Percentiles rank a stretch among this genome's conserved stretches.
These are phyloP conservation scores for Atlantisia rogersi DNA, from an alignment of 2,113 vertebrate species.

Conservation along the genomic window DNA sequence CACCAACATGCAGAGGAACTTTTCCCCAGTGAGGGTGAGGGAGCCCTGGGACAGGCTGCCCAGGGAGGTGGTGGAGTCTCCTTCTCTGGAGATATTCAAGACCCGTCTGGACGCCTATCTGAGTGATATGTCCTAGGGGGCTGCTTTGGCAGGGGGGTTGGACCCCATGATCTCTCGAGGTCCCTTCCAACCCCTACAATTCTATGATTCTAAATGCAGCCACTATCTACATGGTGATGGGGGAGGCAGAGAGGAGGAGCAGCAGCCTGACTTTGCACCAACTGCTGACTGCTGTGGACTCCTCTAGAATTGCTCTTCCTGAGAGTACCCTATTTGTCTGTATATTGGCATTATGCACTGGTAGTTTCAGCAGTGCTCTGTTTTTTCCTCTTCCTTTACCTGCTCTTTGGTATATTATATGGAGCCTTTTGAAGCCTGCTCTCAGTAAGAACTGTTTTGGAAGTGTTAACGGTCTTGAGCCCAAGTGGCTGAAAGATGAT, in stretches of 20 bases:
- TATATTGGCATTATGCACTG: no score
- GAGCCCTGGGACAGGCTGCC: no score
- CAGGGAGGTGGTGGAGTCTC: no score
- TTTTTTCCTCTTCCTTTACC: neutral
- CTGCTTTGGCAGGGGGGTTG: no score
- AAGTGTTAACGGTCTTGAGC: neutral
- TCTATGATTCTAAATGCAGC: neutral
- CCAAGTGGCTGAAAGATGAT: neutral
- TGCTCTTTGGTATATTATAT: neutral
- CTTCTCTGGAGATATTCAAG: no score
- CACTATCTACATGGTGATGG: neutral
- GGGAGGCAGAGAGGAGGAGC: neutral
- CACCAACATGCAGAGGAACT: no score
- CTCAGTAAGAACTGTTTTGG: neutral
- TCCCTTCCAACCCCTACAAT: no score
- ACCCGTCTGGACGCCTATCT: no score
- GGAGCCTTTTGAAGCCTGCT: neutral
- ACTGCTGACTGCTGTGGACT: neutral
- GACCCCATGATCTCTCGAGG: no score
- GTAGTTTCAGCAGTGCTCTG: neutral
- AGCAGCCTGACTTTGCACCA: neutral
- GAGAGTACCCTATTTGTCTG: accelerated
- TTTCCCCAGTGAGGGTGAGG: no score
- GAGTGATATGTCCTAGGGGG: no score
- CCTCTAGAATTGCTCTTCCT: neutral